phyloP scores from a whole-genome alignment of 2,797 vertebrate species.

The Aldrovandia affinis region DNA sequence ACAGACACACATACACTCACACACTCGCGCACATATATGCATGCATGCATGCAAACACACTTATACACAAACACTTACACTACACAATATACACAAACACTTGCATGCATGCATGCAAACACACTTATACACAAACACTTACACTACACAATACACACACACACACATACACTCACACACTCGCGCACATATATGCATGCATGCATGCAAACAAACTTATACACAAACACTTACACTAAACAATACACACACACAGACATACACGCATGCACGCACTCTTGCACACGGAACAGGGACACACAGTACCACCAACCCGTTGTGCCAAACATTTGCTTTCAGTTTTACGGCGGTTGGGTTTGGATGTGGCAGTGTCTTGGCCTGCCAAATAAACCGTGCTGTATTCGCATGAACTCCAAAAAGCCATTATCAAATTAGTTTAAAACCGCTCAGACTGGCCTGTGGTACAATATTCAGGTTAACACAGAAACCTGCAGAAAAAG shows the following conservation, averaged over 20 bases:
- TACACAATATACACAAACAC: not conserved
- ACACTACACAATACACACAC: too few species aligned
- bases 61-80: not conserved
- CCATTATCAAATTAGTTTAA: conserved; percentile 64
- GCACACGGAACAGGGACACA: not conserved
- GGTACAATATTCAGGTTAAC: not conserved
- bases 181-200: too few species aligned
- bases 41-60: too few species aligned
- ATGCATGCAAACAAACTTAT: too few species aligned
- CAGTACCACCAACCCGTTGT: conserved; percentile 8
- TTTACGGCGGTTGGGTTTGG: conserved; percentile 53
- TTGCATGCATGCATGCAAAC: not conserved
- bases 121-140: not conserved
- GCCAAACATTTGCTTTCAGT: conserved; percentile 67
- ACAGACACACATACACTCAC: conserved; percentile 10
- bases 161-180: conserved; percentile 8
- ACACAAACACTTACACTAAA: not conserved
- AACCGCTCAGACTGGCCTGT: not conserved
- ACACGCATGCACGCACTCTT: not conserved
- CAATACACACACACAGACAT: not conserved
- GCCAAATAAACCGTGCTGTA: conserved; percentile 62
- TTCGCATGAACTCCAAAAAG: conserved; percentile 50
- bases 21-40: too few species aligned
- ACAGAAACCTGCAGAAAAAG: not conserved
- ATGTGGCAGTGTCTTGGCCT: conserved; percentile 38